phyloP scores from a whole-genome alignment of 2,797 vertebrate genomes.

The Coregonus ussuriensis region DNA sequence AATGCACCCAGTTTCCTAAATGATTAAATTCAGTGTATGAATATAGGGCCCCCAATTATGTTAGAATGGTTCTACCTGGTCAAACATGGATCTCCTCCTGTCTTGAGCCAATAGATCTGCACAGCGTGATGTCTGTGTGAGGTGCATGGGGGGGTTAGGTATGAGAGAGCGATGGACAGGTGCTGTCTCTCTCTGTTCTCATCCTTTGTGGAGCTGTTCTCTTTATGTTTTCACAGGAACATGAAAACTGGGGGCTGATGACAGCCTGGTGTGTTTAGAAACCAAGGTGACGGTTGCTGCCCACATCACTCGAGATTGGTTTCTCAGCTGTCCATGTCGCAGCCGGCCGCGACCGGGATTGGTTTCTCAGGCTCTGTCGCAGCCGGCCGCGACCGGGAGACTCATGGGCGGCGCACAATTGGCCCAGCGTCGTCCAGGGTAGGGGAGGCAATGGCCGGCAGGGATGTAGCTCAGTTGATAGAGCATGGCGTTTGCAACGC shows the following conservation, averaged over 20 bases:
- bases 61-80: not conserved
- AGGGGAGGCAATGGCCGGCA: too few relatives aligned
- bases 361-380: too few relatives aligned
- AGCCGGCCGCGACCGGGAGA: too few relatives aligned
- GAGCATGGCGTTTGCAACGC: too few relatives aligned
- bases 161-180: conserved; percentile 44
- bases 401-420: too few relatives aligned
- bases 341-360: too few relatives aligned
- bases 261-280: conserved; percentile 45
- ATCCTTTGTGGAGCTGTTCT: conserved; percentile 56
- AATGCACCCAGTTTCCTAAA: not conserved
- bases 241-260: conserved; percentile 48
- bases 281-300: conserved; percentile 64
- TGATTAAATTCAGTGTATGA: not conserved
- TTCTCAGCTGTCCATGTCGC: conserved; percentile 62
- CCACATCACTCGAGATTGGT: conserved; percentile 65
- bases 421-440: too few relatives aligned
- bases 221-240: conserved; percentile 46
- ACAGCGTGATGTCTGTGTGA: not conserved
- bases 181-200: conserved; percentile 35
- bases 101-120: not conserved
- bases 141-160: conserved; percentile 15
- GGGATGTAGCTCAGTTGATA: too few relatives aligned
- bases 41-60: not conserved
- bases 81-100: not conserved